Conservation (phyloP, 2,888 invertebrate genomes). For the Rhopalosiphum nymphaeae region DNA sequence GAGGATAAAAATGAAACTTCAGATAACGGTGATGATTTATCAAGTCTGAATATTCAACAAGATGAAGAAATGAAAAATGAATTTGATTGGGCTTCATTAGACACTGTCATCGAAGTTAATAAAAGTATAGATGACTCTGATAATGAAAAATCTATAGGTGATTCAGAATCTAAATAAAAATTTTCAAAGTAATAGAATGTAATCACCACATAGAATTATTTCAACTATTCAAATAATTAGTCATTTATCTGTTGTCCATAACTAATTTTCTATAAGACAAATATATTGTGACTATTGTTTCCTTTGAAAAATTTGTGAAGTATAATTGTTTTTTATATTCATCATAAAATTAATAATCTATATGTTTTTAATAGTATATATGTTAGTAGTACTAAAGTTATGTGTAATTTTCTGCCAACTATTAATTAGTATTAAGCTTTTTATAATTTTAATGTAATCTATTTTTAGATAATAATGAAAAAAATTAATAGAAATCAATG, state of each 20-base stretch:
- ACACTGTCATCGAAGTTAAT: slow-evolving; percentile 12
- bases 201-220: not conserved
- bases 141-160: slow-evolving; percentile 18
- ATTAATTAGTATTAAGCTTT: not conserved
- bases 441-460: not conserved
- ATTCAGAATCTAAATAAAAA: not conserved
- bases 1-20: slow-evolving; percentile 53
- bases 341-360: not conserved
- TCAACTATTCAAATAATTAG: not conserved
- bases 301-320: slow-evolving; percentile 18
- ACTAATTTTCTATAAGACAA: not conserved
- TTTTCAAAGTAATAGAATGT: not conserved
- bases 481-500: not conserved
- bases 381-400: not conserved
- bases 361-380: not conserved
- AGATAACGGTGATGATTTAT: slow-evolving; percentile 38
- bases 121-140: slow-evolving; percentile 38
- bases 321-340: slow-evolving; percentile 9
- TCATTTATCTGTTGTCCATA: not conserved
- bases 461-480: not conserved
- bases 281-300: not conserved
- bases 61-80: slow-evolving; percentile 40
- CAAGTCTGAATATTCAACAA: slow-evolving; percentile 19
- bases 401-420: not conserved
- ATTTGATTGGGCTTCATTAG: slow-evolving; percentile 46